Base-by-base conservation (phyloP, 2,113 vertebrate species). In the Ploceus nigricollis region DNA sequence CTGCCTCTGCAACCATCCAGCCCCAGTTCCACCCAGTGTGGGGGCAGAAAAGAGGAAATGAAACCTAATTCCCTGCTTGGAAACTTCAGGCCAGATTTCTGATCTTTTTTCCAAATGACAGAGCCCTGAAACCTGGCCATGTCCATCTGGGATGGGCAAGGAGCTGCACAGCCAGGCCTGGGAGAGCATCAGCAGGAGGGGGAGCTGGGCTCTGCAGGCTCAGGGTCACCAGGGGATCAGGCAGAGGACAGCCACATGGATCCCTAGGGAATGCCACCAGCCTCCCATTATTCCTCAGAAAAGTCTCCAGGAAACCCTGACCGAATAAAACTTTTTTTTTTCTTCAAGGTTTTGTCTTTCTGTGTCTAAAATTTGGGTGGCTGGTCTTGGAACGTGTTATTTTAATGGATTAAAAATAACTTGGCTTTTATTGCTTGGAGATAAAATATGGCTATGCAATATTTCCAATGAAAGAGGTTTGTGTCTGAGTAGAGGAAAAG, bases 171-270 rank as follows among this genome's bases (percentile, higher is more conserved):
- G 54, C 15, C 63, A 71, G 4, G 4, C 28, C 17, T 44, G 54
- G 80, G 63, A 42, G 33, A 39, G 51, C 72, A 65, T 6, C 48
- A 30, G 65, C n/a, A 42, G 1, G 2, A 58, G 42, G 9, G 5
- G 40, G 68, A 87, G 79, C 68, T 8, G 9, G 13, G 63, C 15
- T 56, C 90, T 64, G 81, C 88, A 87, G 89, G 95, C 95, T 89
- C 42, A 28, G 76, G 84, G 82, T 50, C 84, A 37, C 71, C 42
- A 7, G 73, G 56, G 90, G 75, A 97, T 95, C 97, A 94, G 82
- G 76, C 66, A 87, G 48, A 90, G 90, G 83, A 96, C 82, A 92
- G 83, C 73, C 93, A 5, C 79, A 61, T 0, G 4, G 69, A 58
- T 95, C 71, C 76, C 35, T 45, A 47, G 91, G 68, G 73, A 95